These are phyloP conservation scores for Apis laboriosa DNA, from an alignment of 1,140 invertebrate species.

Conservation along the genomic window DNA sequence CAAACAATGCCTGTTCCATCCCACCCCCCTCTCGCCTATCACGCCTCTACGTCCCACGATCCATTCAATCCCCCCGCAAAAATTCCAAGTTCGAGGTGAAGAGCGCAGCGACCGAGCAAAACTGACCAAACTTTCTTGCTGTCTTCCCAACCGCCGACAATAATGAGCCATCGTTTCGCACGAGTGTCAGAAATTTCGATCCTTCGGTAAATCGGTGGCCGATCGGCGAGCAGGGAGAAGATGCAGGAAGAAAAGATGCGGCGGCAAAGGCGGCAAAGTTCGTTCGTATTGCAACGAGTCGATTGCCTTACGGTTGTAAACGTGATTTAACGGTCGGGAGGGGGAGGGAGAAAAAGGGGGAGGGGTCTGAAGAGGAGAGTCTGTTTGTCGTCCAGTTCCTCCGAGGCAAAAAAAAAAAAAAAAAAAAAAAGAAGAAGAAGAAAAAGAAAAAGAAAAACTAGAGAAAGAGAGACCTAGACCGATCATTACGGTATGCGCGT, in stretches of 20 bases:
- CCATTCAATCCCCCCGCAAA: neutral
- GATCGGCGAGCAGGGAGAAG: neutral
- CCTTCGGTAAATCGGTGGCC: slow-evolving; percentile 29
- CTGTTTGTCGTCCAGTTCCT: slow-evolving; percentile 41
- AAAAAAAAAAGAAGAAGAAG: neutral
- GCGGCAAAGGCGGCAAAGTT: neutral
- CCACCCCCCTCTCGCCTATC: neutral
- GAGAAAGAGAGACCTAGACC: slow-evolving; percentile 2
- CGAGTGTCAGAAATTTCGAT: slow-evolving; percentile 40
- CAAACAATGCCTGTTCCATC: neutral
- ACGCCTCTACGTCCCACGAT: neutral
- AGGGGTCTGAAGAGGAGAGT: neutral
- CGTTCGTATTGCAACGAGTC: slow-evolving; percentile 54
- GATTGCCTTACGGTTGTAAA: slow-evolving; percentile 61
- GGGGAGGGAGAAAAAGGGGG: slow-evolving; percentile 28
- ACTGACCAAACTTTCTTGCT: slow-evolving; percentile 16
- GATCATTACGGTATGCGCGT: slow-evolving; percentile 67
- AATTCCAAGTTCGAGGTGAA: neutral
- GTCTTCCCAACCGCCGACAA: neutral
- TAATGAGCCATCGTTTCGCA: slow-evolving; percentile 25
- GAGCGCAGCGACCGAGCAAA: neutral
- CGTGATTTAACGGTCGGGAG: slow-evolving; percentile 65
- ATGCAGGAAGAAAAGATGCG: neutral
- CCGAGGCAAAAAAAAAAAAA: slow-evolving; percentile 49
- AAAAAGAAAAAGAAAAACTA: slow-evolving; percentile 43